Evolutionary conservation across 1,140 invertebrate genomes (phyloP).

Genomic region (Sitobion miscanthi): DNA sequence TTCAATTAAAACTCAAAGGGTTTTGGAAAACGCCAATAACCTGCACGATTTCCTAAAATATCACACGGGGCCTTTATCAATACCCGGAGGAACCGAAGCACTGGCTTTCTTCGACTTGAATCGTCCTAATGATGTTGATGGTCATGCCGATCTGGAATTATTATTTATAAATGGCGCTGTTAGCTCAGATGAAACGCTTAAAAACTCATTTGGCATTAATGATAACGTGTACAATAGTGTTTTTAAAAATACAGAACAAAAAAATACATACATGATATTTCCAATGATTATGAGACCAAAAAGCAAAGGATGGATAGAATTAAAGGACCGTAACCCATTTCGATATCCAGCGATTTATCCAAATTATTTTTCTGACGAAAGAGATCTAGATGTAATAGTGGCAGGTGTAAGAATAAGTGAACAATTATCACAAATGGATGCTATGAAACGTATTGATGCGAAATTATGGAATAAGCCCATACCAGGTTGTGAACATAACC

Average conservation of each 20-base stretch:
- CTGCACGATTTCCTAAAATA: slow-evolving; percentile 65
- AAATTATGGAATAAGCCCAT: slow-evolving; percentile 70
- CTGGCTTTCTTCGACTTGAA: slow-evolving; percentile 77
- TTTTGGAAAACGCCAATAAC: slow-evolving; percentile 59
- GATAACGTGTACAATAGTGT: slow-evolving; percentile 66
- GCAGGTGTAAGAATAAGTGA: slow-evolving; percentile 70
- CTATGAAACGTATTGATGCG: slow-evolving; percentile 68
- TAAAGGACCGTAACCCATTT: slow-evolving; percentile 74
- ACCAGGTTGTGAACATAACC: slow-evolving; percentile 70
- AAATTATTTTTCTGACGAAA: slow-evolving; percentile 73
- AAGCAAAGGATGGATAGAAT: slow-evolving; percentile 73
- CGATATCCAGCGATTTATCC: slow-evolving; percentile 82
- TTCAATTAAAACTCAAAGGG: slow-evolving; percentile 58
- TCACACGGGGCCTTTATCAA: slow-evolving; percentile 74
- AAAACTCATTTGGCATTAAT: slow-evolving; percentile 68
- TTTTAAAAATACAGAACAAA: slow-evolving; percentile 65
- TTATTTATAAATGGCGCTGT: slow-evolving; percentile 70
- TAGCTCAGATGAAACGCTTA: slow-evolving; percentile 66
- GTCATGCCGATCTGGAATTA: slow-evolving; percentile 78
- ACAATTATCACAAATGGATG: slow-evolving; percentile 67
- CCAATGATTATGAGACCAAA: slow-evolving; percentile 77
- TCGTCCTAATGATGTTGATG: slow-evolving; percentile 68
- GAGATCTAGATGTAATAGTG: slow-evolving; percentile 71
- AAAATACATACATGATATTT: slow-evolving; percentile 71
- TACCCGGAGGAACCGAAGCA: slow-evolving; percentile 82